phyloP scores from a whole-genome alignment of 2,888 invertebrate genomes.

The Drosophila percnosoma region DNA sequence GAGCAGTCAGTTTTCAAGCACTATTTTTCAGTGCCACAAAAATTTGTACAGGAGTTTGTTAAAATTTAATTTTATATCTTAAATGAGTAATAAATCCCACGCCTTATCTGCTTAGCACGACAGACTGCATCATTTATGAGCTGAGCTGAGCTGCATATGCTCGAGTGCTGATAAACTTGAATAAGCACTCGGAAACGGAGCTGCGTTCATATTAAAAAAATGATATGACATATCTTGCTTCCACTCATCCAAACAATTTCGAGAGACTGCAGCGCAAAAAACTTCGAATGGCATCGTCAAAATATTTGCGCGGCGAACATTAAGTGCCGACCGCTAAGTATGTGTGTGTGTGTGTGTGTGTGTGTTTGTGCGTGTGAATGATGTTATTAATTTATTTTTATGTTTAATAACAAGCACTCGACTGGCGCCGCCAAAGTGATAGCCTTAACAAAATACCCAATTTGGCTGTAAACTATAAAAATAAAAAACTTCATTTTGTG shows the following conservation, averaged over 20 bases:
- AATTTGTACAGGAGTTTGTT: not conserved
- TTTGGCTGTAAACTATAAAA: slow-evolving; percentile 46
- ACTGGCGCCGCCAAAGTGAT: slow-evolving; percentile 56
- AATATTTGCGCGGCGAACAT: slow-evolving; percentile 64
- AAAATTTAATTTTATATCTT: not conserved
- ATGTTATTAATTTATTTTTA: slow-evolving; percentile 75
- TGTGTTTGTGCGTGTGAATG: slow-evolving; percentile 1
- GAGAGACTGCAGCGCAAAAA: slow-evolving; percentile 10
- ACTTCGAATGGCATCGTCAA: slow-evolving; percentile 61
- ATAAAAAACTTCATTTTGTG: slow-evolving; percentile 16
- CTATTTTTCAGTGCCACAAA: not conserved
- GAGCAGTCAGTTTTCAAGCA: not conserved
- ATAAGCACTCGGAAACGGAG: slow-evolving; percentile 8
- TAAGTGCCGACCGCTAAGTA: slow-evolving; percentile 61
- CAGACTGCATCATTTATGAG: slow-evolving; percentile 22
- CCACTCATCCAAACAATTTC: not conserved
- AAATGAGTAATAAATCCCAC: not conserved
- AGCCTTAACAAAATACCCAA: slow-evolving; percentile 53
- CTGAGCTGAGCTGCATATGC: slow-evolving; percentile 30
- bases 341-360: slow-evolving; percentile 11
- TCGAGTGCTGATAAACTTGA: slow-evolving; percentile 33
- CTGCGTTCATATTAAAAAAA: slow-evolving; percentile 29
- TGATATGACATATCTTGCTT: not conserved
- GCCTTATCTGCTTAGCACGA: not conserved
- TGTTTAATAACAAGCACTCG: slow-evolving; percentile 66